A percentile compares a stretch with the other conserved stretches of the same genome.
These are phyloP conservation scores for Drosophila pectinifera DNA, from an alignment of 1,140 invertebrate species.

Conservation along the genomic window DNA sequence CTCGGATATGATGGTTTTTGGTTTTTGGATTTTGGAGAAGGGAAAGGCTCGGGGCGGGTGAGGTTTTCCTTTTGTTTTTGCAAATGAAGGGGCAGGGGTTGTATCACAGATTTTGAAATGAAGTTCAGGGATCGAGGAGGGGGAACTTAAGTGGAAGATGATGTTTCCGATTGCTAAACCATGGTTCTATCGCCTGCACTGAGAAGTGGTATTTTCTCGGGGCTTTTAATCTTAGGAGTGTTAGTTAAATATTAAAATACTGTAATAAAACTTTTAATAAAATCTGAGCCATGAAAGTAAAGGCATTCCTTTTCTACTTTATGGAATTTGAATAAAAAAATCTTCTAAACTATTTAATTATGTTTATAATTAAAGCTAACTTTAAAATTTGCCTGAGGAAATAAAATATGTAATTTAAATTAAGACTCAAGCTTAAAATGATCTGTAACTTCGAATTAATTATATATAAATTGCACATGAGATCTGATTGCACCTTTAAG, in stretches of 20 bases:
- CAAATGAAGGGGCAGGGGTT: conserved; percentile 26
- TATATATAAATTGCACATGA: neutral
- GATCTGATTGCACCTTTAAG: neutral
- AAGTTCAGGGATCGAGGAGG: conserved; percentile 36
- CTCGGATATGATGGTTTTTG: conserved; percentile 32
- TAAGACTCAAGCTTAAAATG: too few species aligned
- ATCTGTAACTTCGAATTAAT: neutral
- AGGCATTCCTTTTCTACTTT: neutral
- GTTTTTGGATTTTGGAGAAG: neutral
- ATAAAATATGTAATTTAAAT: neutral
- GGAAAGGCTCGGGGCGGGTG: neutral
- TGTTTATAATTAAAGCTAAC: neutral
- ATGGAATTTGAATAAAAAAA: neutral
- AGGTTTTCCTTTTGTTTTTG: neutral
- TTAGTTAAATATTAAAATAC: neutral
- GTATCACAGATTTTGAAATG: conserved; percentile 79
- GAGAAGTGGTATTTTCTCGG: neutral
- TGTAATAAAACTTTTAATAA: neutral
- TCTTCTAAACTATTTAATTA: neutral
- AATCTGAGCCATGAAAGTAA: neutral
- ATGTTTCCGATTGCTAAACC: neutral
- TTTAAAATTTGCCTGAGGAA: neutral
- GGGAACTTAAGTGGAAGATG: conserved; percentile 8
- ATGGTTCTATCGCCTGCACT: neutral
- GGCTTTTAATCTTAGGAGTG: neutral